Conservation (phyloP, 2,113 vertebrate species). For the Struthidea cinerea region DNA sequence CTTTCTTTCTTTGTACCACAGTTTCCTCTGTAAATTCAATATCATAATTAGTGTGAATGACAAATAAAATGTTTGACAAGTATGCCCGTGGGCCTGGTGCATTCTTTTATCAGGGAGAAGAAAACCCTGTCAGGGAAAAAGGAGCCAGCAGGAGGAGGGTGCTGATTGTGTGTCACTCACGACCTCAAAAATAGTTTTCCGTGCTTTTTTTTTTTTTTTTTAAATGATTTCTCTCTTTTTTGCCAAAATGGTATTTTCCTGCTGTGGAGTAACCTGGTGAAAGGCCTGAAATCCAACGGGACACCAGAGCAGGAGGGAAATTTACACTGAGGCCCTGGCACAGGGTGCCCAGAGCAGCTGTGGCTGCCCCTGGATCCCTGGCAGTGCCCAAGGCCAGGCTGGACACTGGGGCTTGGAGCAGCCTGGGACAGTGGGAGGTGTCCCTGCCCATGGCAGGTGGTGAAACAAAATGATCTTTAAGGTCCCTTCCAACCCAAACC, state of each 20-base stretch:
- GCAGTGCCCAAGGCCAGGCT: background rate
- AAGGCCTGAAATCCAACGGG: background rate
- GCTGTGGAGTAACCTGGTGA: background rate
- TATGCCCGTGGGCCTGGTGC: background rate
- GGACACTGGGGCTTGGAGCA: background rate
- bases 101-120: background rate
- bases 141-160: background rate
- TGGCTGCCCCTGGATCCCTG: background rate
- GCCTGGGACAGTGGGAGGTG: background rate
- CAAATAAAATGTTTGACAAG: conserved; percentile 74
- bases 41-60: conserved; percentile 66
- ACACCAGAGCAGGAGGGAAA: background rate
- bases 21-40: conserved; percentile 72
- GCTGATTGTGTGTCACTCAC: rapidly evolving
- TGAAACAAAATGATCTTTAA: too few species aligned
- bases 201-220: too few species aligned
- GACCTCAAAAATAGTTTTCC: background rate
- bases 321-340: background rate
- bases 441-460: background rate
- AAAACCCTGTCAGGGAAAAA: background rate
- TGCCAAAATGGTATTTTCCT: background rate
- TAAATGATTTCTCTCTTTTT: background rate
- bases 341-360: background rate
- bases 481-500: background rate
- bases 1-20: conserved; percentile 60